Base-by-base conservation (phyloP, 2,113 vertebrate genomes). In the Alaudala cheleensis region DNA sequence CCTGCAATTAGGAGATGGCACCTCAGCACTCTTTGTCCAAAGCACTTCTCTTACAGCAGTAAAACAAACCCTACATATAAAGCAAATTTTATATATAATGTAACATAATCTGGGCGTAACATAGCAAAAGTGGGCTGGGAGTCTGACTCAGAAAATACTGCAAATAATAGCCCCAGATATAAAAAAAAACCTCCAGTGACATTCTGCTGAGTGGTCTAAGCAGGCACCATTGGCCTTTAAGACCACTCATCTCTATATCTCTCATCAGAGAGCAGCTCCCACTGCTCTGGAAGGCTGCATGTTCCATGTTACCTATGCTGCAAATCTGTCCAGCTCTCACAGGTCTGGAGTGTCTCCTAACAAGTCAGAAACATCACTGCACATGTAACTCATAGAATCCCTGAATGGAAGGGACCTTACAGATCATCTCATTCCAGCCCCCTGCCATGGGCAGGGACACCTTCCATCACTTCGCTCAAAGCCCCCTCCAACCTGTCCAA, bases 271-370 rank as follows among this genome's bases (percentile, higher is more conserved):
- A 86, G 51, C 53, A 84, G 25, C 45, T 81, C 42, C 56, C 60
- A 3, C 4, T 37, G 39, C 54, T 54, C 64, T 78, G 54, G 29
- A 80, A 65, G 28, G 12, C 37, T 7, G 19, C 54, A 8, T 1
- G 1, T 14, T 49, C 23, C 20, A 42, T 1, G 3, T 51, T 45
- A 64, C 39, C 16, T 57, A 14, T 0, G 3, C 31, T 11, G 33
- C 56, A 71, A 40, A 71, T 39, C 19, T 33, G 47, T 37, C 44
- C 62, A 50, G n/a, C 71, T 70, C 65, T 50, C 15, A 39, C 23
- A 49, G 37, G 12, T 34, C 33, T 22, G 54, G 14, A 34, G 33
- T 39, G 47, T 34, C 65, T 58, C 53, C 70, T 56, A 62, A 42
- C 23, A 66, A 25, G 14, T 51, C 50, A 31, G 9, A 74, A 89